Base-by-base conservation (phyloP, 1,140 invertebrate species). In the Diploscapter pachys region DNA sequence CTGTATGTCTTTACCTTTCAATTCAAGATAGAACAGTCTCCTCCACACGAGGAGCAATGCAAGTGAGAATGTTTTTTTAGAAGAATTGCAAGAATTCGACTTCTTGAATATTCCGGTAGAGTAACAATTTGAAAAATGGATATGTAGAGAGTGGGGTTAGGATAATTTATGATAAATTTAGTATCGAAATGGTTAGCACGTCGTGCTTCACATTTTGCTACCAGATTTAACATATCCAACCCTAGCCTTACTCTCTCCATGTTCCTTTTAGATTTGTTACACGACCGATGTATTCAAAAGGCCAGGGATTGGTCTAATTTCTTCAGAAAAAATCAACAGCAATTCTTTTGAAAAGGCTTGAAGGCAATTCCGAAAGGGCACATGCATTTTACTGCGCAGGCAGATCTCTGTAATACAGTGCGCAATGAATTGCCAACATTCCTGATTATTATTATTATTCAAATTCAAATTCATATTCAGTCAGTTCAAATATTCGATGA, bases 1-100 rank as follows among this genome's bases (percentile, higher is more conserved):
- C 93, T 84, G 83, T 82, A 52, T 4, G 75, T 61, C 5, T 69
- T 5, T 31, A 52, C 49, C 50, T 65, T 75, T 55, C 3, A 78
- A 55, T 11, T 13, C 63, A 65, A 9, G n/a, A 11, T 59, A 11
- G 9, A 11, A 11, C 50, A 9, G n/a, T 48, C 9, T 8, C 9
- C 8, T 65, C 8, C 9, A 48, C 63, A 48, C 9, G 9, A 11
- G n/a, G n/a, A 9, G 63, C 8, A 65, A 8, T 8, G 9, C 50
- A 8, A 8, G 50, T 65, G 49, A 51, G 53, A 49, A 79, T 11
- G 53, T 31, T 72, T 76, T 9, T n/a, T 67, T 50, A 72, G 11
- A 31, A 59, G 51, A 78, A 80, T 80, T 63, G 49, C 53, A 79
- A 79, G 2, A 64, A 64, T 31, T 49, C 5, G 51, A 51, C 56